These are phyloP conservation scores for Muscina levida DNA, from an alignment of 2,888 invertebrate genomes.

Conservation along the genomic window DNA sequence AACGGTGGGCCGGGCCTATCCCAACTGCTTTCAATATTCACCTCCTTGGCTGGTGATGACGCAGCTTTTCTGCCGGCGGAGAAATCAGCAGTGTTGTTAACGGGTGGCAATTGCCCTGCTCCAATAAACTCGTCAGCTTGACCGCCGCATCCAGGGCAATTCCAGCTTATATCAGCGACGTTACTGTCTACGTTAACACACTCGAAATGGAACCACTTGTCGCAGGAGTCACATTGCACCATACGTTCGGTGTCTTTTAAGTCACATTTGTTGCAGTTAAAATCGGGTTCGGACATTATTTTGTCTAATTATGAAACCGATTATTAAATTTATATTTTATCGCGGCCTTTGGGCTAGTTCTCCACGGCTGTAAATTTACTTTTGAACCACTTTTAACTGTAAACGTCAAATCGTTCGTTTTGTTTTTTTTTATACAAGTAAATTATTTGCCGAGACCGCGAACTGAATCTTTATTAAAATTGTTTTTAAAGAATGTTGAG, in stretches of 20 bases:
- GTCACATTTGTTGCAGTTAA: slow-evolving; percentile 38
- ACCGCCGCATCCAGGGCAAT: slow-evolving; percentile 16
- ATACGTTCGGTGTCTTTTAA: slow-evolving; percentile 44
- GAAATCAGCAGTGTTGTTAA: slow-evolving; percentile 16
- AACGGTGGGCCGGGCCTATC: not conserved
- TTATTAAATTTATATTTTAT: not conserved
- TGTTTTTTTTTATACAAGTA: too few relatives aligned
- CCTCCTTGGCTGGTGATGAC: not conserved
- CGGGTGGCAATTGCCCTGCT: not conserved
- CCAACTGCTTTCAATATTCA: not conserved
- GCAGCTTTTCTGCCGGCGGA: not conserved
- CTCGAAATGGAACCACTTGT: slow-evolving; percentile 22
- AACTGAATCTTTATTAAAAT: too few relatives aligned
- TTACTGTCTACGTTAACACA: slow-evolving; percentile 41
- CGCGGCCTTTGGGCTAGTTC: too few relatives aligned
- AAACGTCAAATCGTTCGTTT: too few relatives aligned
- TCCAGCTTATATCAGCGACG: slow-evolving; percentile 46
- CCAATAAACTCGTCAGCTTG: slow-evolving; percentile 7
- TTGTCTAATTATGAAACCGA: not conserved
- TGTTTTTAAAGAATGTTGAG: slow-evolving; percentile 29
- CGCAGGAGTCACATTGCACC: slow-evolving; percentile 45
- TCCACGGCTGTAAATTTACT: too few relatives aligned
- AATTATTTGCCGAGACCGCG: too few relatives aligned
- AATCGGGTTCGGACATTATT: slow-evolving; percentile 35
- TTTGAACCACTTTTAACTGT: not conserved